Percentiles rank a stretch among this genome's conserved stretches.
Evolutionary conservation across 2,797 vertebrate species (phyloP).

Genomic region (Rhincodon typus): DNA sequence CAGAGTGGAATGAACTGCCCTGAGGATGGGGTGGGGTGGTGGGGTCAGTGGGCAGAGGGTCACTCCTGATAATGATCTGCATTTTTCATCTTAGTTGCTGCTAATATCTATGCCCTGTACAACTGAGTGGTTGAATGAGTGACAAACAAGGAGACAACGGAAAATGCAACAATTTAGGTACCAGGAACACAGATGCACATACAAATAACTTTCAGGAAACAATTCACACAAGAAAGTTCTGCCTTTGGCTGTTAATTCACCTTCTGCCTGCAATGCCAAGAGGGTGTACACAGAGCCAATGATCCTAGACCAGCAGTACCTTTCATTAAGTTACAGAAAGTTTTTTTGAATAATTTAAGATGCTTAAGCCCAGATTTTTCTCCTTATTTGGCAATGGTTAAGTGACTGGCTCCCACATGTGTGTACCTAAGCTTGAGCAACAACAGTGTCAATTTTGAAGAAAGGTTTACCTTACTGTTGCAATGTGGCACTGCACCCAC

Average conservation of each 20-base stretch:
- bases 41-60: background rate
- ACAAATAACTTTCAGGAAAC: background rate
- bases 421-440: background rate
- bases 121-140: background rate
- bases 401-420: background rate
- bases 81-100: background rate
- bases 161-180: background rate
- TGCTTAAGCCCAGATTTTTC: background rate
- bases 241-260: background rate
- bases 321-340: background rate
- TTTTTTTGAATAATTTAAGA: background rate
- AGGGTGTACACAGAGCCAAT: background rate
- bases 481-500: background rate
- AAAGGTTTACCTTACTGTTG: background rate
- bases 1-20: background rate
- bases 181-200: background rate
- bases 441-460: background rate
- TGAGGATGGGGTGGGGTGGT: background rate
- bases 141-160: background rate
- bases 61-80: background rate
- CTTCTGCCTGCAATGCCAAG: background rate
- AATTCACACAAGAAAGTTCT: background rate
- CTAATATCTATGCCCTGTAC: background rate
- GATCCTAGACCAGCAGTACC: background rate
- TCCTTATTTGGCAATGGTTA: background rate